These are phyloP conservation scores for Anabas testudineus DNA, from an alignment of 2,797 vertebrate genomes.

Conservation along the genomic window DNA sequence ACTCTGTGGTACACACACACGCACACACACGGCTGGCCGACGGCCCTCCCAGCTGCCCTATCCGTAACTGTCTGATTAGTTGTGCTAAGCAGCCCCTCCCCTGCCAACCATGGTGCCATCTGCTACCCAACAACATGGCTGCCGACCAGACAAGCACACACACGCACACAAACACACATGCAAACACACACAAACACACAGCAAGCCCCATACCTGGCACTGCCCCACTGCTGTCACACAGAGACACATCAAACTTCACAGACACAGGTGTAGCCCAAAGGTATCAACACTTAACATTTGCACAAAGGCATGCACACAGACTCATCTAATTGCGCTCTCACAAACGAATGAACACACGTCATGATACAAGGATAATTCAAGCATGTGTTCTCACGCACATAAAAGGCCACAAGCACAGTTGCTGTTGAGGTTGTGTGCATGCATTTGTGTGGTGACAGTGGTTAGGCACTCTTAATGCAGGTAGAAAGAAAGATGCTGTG, in stretches of 20 bases:
- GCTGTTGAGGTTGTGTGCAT: constrained; percentile 62
- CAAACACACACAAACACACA: constrained; percentile 57
- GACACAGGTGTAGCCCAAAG: constrained; percentile 82
- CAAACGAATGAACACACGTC: constrained; percentile 35
- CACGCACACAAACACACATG: constrained; percentile 43
- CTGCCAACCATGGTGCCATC: constrained; percentile 88
- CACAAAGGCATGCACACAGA: constrained; percentile 62
- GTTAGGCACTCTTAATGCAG: constrained; percentile 61
- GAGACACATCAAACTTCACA: constrained; percentile 77
- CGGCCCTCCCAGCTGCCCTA: constrained; percentile 99
- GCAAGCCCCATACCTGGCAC: constrained; percentile 75
- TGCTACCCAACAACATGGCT: constrained; percentile 95
- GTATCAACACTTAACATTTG: constrained; percentile 77
- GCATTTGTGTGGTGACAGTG: constrained; percentile 59
- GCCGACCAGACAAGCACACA: constrained; percentile 89
- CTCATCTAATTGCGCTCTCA: constrained; percentile 32
- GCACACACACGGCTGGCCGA: constrained; percentile 87
- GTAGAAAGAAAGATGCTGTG: constrained; percentile 66
- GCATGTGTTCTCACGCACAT: constrained; percentile 5
- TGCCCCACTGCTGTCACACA: constrained; percentile 74
- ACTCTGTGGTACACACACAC: constrained; percentile 78
- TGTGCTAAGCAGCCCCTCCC: constrained; percentile 99
- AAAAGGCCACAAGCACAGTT: constrained; percentile 74
- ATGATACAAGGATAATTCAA: constrained; percentile 10
- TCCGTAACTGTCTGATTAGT: constrained; percentile 99